phyloP scores from a whole-genome alignment of 2,797 vertebrate species.

The Sphenodon punctatus region DNA sequence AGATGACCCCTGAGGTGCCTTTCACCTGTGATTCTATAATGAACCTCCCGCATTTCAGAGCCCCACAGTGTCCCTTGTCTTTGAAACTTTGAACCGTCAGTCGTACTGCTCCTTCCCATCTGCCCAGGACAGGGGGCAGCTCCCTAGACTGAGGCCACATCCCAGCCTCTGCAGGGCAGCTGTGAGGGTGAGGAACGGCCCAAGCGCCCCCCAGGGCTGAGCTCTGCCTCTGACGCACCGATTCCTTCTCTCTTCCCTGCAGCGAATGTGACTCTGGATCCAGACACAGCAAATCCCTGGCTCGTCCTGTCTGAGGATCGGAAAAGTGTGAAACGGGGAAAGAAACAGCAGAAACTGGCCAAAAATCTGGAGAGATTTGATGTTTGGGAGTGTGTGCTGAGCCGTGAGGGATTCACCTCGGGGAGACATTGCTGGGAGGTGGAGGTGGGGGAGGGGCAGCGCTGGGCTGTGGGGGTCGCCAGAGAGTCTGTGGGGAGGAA shows the following conservation, averaged over 20 bases:
- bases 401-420: background rate
- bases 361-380: background rate
- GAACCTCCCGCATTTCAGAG: no score
- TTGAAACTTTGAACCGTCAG: no score
- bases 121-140: no score
- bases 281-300: constrained; percentile 15
- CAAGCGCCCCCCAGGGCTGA: no score
- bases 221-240: no score
- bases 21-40: no score
- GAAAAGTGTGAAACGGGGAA: background rate
- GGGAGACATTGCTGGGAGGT: background rate
- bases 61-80: no score
- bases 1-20: no score
- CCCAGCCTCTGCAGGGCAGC: no score
- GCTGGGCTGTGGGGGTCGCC: background rate
- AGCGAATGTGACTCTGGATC: constrained; percentile 6
- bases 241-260: background rate
- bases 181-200: no score
- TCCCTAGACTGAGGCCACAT: no score
- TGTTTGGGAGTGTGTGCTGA: background rate
- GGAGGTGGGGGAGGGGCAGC: background rate
- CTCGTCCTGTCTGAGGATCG: constrained; percentile 1
- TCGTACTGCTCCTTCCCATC: no score
- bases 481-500: background rate
- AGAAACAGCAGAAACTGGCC: background rate